Evolutionary conservation across 2,797 vertebrate species (phyloP).

Genomic region (Danio tinwini): DNA sequence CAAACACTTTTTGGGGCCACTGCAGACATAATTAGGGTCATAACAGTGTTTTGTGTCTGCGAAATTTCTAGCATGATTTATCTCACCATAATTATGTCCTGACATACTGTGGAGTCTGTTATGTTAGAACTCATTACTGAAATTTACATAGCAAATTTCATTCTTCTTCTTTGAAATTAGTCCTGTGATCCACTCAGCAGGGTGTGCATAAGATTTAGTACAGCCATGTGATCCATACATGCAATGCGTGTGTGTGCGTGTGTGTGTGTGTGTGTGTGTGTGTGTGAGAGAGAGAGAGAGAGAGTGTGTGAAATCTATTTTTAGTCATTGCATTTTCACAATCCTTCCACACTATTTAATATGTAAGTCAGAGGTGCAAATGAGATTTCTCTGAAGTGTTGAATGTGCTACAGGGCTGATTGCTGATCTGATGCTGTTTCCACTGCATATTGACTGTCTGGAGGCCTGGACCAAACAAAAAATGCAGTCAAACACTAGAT

Average conservation of each 20-base stretch:
- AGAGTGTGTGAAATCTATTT: slow-evolving; percentile 4
- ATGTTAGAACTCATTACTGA: slow-evolving; percentile 19
- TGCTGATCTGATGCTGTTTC: slow-evolving; percentile 28
- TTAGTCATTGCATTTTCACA: slow-evolving; percentile 20
- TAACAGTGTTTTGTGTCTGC: not conserved
- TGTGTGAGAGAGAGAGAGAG: no score
- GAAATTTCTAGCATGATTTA: slow-evolving; percentile 5
- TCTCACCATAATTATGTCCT: slow-evolving; percentile 6
- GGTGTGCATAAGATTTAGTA: not conserved
- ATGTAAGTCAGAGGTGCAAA: slow-evolving; percentile 28
- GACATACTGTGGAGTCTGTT: not conserved
- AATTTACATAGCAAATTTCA: not conserved
- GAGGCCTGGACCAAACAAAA: not conserved
- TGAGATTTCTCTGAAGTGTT: slow-evolving; percentile 22
- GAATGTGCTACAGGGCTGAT: not conserved
- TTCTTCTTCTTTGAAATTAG: not conserved
- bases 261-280: no score
- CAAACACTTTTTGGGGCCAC: not conserved
- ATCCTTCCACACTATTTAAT: slow-evolving; percentile 33
- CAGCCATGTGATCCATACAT: not conserved
- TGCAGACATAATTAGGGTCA: slow-evolving; percentile 5
- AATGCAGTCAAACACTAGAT: not conserved
- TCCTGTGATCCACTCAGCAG: not conserved
- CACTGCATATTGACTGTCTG: slow-evolving; percentile 20
- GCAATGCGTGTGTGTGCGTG: not conserved